Conservation (phyloP, 2,113 vertebrate species). For the Myotis yumanensis region DNA sequence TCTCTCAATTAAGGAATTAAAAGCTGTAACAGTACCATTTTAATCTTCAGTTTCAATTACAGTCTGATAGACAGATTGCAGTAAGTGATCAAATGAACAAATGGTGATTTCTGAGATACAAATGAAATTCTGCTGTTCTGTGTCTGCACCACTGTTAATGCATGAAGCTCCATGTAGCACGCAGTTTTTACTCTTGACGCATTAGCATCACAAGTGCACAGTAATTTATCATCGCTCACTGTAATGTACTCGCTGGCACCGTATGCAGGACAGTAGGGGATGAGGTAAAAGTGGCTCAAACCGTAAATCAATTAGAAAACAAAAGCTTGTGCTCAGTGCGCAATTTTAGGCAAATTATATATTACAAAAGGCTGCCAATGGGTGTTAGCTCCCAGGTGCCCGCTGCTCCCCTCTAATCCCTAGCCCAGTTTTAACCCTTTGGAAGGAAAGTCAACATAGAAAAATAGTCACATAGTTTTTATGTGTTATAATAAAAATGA, state of each 20-base stretch:
- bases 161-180: constrained; percentile 70
- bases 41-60: constrained; percentile 79
- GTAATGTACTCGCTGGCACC: constrained; percentile 88
- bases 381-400: constrained; percentile 84
- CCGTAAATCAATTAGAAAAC: constrained; percentile 94
- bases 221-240: constrained; percentile 89
- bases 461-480: not conserved
- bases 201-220: constrained; percentile 87
- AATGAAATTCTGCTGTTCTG: constrained; percentile 52
- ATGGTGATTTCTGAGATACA: constrained; percentile 70
- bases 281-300: constrained; percentile 86
- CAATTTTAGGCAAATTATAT: constrained; percentile 89
- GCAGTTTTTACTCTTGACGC: constrained; percentile 81
- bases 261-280: constrained; percentile 83
- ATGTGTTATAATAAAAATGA: not conserved
- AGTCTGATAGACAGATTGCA: constrained; percentile 71
- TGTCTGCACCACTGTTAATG: constrained; percentile 63
- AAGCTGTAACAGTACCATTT: constrained; percentile 71
- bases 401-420: constrained; percentile 47
- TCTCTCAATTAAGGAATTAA: constrained; percentile 71
- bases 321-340: constrained; percentile 87
- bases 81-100: constrained; percentile 75
- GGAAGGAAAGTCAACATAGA: constrained; percentile 39
- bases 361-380: constrained; percentile 87
- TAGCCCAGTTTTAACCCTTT: constrained; percentile 77